These are phyloP conservation scores for Melinopterus prodromus DNA, from an alignment of 2,888 invertebrate genomes.

Conservation along the genomic window DNA sequence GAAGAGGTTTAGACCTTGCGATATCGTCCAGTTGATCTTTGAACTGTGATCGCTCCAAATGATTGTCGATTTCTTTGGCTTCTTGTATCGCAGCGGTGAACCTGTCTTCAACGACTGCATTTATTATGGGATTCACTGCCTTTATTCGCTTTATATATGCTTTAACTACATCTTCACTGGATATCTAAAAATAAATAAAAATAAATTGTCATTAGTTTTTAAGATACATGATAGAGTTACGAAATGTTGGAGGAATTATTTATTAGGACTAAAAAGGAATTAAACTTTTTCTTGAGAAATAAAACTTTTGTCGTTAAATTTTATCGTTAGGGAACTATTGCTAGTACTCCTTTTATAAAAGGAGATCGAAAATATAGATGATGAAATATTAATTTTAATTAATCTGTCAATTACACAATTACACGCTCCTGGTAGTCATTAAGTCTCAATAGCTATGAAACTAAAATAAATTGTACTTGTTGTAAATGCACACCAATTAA, in stretches of 20 bases:
- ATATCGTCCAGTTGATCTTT: slow-evolving; percentile 67
- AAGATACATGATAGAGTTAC: neutral
- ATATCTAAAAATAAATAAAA: slow-evolving; percentile 34
- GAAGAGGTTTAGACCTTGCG: slow-evolving; percentile 71
- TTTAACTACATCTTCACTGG: slow-evolving; percentile 61
- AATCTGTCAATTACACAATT: too few relatives aligned
- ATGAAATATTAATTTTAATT: too few relatives aligned
- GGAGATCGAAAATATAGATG: too few relatives aligned
- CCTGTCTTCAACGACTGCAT: slow-evolving; percentile 82
- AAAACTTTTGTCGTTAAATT: too few relatives aligned
- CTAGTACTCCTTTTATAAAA: too few relatives aligned
- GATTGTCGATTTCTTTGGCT: slow-evolving; percentile 75
- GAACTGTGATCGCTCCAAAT: slow-evolving; percentile 59
- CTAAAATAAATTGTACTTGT: too few relatives aligned
- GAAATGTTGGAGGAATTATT: neutral
- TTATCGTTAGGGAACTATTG: too few relatives aligned
- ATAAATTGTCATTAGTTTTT: neutral
- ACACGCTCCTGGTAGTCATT: too few relatives aligned
- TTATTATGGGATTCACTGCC: slow-evolving; percentile 80
- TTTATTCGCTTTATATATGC: slow-evolving; percentile 80
- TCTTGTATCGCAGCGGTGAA: slow-evolving; percentile 79
- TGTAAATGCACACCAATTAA: too few relatives aligned
- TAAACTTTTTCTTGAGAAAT: too few relatives aligned
- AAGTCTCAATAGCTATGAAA: too few relatives aligned
- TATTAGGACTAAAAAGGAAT: neutral